Percentiles rank a stretch among this genome's conserved stretches.
Conservation (phyloP, 1,140 invertebrate species). For the Drosophila watanabei region DNA sequence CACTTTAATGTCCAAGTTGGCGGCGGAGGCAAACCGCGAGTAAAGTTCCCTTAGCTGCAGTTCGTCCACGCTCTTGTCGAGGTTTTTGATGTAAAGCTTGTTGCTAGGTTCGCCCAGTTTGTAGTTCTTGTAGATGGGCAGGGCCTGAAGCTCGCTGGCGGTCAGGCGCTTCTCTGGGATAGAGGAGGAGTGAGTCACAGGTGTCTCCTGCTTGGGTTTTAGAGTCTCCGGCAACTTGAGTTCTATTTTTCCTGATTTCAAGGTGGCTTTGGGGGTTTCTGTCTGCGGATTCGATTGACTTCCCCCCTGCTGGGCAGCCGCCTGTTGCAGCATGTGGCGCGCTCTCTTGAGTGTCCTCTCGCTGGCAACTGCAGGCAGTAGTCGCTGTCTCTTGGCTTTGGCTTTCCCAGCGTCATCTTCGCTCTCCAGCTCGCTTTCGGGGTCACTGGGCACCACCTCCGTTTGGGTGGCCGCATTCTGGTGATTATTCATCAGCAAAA, state of each 20-base stretch:
- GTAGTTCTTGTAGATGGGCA: slow-evolving; percentile 96
- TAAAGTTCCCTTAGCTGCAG: slow-evolving; percentile 93
- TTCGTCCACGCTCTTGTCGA: slow-evolving; percentile 92
- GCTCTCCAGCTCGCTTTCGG: slow-evolving; percentile 89
- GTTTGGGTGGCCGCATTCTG: slow-evolving; percentile 52
- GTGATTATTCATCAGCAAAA: not conserved
- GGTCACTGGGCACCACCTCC: slow-evolving; percentile 36
- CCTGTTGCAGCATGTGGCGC: slow-evolving; percentile 61
- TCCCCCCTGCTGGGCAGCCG: slow-evolving; percentile 15
- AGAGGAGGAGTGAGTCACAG: not conserved
- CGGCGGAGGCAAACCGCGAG: slow-evolving; percentile 88
- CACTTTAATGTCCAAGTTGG: slow-evolving; percentile 88
- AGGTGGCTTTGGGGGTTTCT: not conserved
- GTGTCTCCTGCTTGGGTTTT: not conserved
- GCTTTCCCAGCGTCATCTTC: slow-evolving; percentile 71
- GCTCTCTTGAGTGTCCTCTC: slow-evolving; percentile 45
- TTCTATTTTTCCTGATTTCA: slow-evolving; percentile 49
- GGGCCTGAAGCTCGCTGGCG: slow-evolving; percentile 90
- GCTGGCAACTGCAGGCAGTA: not conserved
- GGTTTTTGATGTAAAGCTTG: slow-evolving; percentile 97
- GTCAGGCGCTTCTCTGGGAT: slow-evolving; percentile 87
- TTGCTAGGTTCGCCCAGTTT: slow-evolving; percentile 92
- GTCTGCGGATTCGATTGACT: not conserved
- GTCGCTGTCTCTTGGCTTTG: slow-evolving; percentile 87
- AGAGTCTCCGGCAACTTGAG: slow-evolving; percentile 48